Percentiles rank a stretch among this genome's conserved stretches.
Evolutionary conservation across 1,140 invertebrate genomes (phyloP).

Genomic region (Forficula auricularia): DNA sequence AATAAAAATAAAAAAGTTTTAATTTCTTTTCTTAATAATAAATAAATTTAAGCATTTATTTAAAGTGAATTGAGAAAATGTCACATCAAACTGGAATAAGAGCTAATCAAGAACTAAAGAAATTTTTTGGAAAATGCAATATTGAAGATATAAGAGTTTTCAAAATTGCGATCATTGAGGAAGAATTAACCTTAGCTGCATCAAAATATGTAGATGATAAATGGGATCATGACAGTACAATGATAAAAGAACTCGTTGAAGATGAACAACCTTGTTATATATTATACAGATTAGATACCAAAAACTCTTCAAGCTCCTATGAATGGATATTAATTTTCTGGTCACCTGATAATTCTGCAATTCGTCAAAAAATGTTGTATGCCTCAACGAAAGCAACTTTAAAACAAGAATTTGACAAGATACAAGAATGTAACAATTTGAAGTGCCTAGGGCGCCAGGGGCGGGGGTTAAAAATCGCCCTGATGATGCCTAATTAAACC

Average conservation of each 20-base stretch:
- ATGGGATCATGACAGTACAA: constrained; percentile 82
- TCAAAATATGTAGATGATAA: constrained; percentile 46
- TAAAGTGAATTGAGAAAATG: too few species aligned
- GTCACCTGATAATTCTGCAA: constrained; percentile 76
- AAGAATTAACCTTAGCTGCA: constrained; percentile 53
- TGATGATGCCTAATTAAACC: too few species aligned
- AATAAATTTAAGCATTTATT: too few species aligned
- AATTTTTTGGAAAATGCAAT: constrained; percentile 63
- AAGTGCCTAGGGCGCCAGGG: too few species aligned
- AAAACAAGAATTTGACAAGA: constrained; percentile 91
- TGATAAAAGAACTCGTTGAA: constrained; percentile 49
- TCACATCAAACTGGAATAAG: constrained; percentile 64
- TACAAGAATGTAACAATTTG: too few species aligned
- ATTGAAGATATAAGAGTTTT: constrained; percentile 62
- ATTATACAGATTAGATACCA: constrained; percentile 70
- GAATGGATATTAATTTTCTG: constrained; percentile 92
- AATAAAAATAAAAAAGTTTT: too few species aligned
- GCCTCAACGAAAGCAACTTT: constrained; percentile 96
- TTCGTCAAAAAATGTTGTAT: constrained; percentile 95
- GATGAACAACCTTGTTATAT: constrained; percentile 86
- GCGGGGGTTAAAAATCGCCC: too few species aligned
- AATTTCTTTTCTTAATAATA: too few species aligned
- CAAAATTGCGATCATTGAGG: constrained; percentile 78
- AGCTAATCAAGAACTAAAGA: constrained; percentile 60
- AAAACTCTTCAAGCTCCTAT: constrained; percentile 53